A percentile compares a stretch with the other conserved stretches of the same genome.
Conservation (phyloP, 2,888 invertebrate genomes). For the Sphaeridia pumilis region DNA sequence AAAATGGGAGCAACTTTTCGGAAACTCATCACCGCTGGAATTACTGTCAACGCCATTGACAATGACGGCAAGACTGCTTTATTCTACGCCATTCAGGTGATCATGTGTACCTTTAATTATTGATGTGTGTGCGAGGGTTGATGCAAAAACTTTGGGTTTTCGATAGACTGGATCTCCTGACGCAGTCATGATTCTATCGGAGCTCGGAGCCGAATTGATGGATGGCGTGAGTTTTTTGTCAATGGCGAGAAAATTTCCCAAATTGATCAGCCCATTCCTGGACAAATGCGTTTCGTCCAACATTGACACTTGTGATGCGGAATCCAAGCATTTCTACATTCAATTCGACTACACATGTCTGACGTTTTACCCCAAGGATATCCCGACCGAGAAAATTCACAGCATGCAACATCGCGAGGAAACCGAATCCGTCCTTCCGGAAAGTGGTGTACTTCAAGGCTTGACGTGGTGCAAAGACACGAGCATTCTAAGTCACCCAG, state of each 20-base stretch:
- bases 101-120: neutral
- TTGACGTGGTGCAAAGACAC: slow-evolving; percentile 34
- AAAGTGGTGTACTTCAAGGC: slow-evolving; percentile 36
- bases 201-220: slow-evolving; percentile 34
- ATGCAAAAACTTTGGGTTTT: neutral
- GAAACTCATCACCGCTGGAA: slow-evolving; percentile 33
- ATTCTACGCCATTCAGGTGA: slow-evolving; percentile 34
- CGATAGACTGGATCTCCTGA: slow-evolving; percentile 36
- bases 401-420: slow-evolving; percentile 35
- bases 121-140: neutral
- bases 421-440: slow-evolving; percentile 34
- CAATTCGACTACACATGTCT: slow-evolving; percentile 36
- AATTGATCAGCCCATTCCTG: slow-evolving; percentile 31
- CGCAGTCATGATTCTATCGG: slow-evolving; percentile 32
- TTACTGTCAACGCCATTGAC: slow-evolving; percentile 34
- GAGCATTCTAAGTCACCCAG: slow-evolving; percentile 35
- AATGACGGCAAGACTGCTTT: slow-evolving; percentile 35
- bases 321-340: slow-evolving; percentile 36
- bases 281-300: slow-evolving; percentile 36
- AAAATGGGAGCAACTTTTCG: slow-evolving; percentile 35
- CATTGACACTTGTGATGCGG: slow-evolving; percentile 35
- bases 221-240: slow-evolving; percentile 33
- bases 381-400: slow-evolving; percentile 33
- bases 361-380: slow-evolving; percentile 35
- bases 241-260: slow-evolving; percentile 34